These are phyloP conservation scores for Otolemur garnettii DNA, from an alignment of 2,113 vertebrate genomes.

Conservation along the genomic window DNA sequence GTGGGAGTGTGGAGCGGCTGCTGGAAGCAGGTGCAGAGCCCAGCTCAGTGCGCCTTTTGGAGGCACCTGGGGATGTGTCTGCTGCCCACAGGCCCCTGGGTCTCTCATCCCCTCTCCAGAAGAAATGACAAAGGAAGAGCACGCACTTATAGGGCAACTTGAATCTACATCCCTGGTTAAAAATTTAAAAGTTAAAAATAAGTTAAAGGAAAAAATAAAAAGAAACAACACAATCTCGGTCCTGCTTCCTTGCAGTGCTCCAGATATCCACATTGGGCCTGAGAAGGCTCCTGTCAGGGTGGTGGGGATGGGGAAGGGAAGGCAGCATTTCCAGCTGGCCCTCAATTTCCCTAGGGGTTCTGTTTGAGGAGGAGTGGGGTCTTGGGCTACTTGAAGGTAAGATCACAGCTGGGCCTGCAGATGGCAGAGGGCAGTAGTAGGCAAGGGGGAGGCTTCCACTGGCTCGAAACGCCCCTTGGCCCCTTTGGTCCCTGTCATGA, in stretches of 20 bases:
- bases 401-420: background rate
- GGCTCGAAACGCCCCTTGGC: no score
- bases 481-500: background rate
- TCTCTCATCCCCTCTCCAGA: background rate
- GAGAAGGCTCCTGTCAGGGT: no score
- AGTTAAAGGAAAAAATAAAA: no score
- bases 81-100: fast-evolving
- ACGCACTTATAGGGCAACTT: no score
- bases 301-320: background rate
- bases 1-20: background rate
- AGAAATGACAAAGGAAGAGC: background rate
- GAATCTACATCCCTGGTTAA: no score
- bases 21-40: background rate
- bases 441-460: fast-evolving
- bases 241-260: no score
- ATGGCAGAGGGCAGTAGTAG: no score
- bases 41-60: background rate
- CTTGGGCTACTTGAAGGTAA: background rate
- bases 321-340: no score
- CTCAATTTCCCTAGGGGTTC: background rate
- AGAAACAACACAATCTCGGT: no score
- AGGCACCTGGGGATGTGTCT: fast-evolving
- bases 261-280: no score
- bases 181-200: no score
- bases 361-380: background rate